A percentile compares a stretch with the other conserved stretches of the same genome.
These are phyloP conservation scores for Polietes domitor DNA, from an alignment of 2,888 invertebrate species.

Conservation along the genomic window DNA sequence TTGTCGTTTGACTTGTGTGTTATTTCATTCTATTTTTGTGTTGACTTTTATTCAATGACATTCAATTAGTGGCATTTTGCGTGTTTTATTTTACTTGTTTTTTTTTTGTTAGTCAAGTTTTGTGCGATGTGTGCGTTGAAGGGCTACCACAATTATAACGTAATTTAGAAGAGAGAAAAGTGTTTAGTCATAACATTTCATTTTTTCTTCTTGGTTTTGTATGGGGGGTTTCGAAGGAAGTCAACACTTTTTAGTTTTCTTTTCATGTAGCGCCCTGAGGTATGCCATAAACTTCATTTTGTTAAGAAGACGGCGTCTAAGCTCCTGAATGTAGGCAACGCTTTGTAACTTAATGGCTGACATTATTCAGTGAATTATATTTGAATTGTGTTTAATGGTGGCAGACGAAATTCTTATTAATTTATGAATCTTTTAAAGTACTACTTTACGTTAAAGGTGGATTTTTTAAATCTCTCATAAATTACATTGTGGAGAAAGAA, in stretches of 20 bases:
- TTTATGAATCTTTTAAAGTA: too few species aligned
- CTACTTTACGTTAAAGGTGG: too few species aligned
- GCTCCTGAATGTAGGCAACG: neutral
- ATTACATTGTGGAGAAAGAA: too few species aligned
- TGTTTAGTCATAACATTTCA: slow-evolving; percentile 29
- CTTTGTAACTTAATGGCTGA: too few species aligned
- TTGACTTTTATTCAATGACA: slow-evolving; percentile 44
- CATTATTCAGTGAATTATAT: too few species aligned
- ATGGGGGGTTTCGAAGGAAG: neutral
- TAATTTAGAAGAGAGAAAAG: slow-evolving; percentile 18
- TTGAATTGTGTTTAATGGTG: too few species aligned
- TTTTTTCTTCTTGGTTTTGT: neutral
- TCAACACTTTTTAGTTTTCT: too few species aligned
- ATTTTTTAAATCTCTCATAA: too few species aligned
- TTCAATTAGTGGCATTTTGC: slow-evolving; percentile 42
- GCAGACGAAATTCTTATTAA: too few species aligned
- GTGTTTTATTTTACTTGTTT: neutral
- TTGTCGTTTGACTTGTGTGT: slow-evolving; percentile 31
- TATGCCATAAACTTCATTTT: neutral
- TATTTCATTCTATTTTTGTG: slow-evolving; percentile 21
- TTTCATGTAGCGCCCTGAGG: neutral
- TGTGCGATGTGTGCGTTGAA: too few species aligned
- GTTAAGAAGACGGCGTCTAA: neutral
- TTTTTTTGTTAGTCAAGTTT: neutral
- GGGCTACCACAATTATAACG: slow-evolving; percentile 22